Conservation (phyloP, 2,888 invertebrate species). For the Melinopterus prodromus region DNA sequence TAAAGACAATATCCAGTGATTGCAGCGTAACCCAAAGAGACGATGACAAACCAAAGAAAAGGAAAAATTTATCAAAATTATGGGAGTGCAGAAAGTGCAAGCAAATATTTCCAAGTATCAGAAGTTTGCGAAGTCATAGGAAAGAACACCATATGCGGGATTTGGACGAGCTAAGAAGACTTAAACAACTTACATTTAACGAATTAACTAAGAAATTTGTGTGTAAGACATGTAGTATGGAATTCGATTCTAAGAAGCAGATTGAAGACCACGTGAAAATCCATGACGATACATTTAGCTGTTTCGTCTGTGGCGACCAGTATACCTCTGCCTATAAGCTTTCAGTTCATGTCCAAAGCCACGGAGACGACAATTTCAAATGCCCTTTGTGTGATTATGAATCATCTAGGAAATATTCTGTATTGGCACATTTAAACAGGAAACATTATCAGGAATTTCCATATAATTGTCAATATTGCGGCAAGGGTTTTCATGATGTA, state of each 20-base stretch:
- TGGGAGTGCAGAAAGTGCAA: conserved; percentile 64
- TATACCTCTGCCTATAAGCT: conserved; percentile 54
- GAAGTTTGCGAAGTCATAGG: conserved; percentile 61
- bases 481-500: conserved; percentile 65
- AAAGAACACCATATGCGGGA: conserved; percentile 60
- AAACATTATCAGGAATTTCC: conserved; percentile 24
- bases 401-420: conserved; percentile 48
- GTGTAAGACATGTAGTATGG: conserved; percentile 50
- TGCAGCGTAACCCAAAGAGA: background rate
- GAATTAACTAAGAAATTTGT: conserved; percentile 48
- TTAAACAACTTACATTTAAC: conserved; percentile 39
- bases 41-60: conserved; percentile 34
- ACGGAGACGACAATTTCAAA: conserved; percentile 51
- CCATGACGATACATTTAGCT: conserved; percentile 59
- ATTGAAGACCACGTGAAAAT: conserved; percentile 48
- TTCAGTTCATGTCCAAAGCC: conserved; percentile 48
- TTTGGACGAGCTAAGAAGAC: conserved; percentile 49
- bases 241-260: conserved; percentile 47
- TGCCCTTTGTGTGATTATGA: conserved; percentile 53
- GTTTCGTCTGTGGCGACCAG: conserved; percentile 50
- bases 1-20: background rate
- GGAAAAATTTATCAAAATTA: conserved; percentile 52
- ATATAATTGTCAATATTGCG: conserved; percentile 56
- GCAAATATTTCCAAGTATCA: conserved; percentile 62
- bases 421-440: conserved; percentile 44